A percentile compares a stretch with the other conserved stretches of the same genome.
Evolutionary conservation across 1,140 invertebrate species (phyloP).

Genomic region (Drosophila orosa): DNA sequence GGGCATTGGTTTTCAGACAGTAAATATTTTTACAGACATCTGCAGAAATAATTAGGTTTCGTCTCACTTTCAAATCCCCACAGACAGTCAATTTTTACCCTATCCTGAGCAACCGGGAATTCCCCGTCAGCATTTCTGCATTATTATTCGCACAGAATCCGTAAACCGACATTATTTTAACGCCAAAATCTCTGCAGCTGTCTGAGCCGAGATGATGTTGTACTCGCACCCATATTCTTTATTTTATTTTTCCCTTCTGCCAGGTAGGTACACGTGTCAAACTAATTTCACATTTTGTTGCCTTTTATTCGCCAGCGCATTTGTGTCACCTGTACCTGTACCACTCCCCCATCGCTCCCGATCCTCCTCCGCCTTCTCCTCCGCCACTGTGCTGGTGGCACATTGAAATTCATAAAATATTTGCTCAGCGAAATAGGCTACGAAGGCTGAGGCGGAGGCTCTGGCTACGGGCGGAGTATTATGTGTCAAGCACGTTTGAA

Average conservation of each 20-base stretch:
- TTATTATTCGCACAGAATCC: conserved; percentile 25
- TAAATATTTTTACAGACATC: background rate
- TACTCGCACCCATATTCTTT: conserved; percentile 22
- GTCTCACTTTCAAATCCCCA: conserved; percentile 28
- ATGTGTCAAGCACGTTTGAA: conserved; percentile 81
- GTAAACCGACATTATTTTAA: conserved; percentile 24
- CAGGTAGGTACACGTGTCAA: conserved; percentile 73
- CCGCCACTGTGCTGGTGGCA: conserved; percentile 43
- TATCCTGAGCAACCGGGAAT: background rate
- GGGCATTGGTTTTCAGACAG: background rate
- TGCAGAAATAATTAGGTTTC: conserved; percentile 7
- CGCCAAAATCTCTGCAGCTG: conserved; percentile 30
- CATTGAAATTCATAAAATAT: conserved; percentile 82
- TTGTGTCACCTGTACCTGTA: conserved; percentile 55
- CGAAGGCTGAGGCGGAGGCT: conserved; percentile 31
- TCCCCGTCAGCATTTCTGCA: conserved; percentile 20
- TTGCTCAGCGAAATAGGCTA: conserved; percentile 77
- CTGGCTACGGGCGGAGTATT: conserved; percentile 67
- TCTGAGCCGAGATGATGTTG: conserved; percentile 57
- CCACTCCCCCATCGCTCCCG: background rate
- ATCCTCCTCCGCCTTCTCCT: background rate
- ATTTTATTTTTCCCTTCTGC: conserved; percentile 17
- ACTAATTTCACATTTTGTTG: conserved; percentile 81
- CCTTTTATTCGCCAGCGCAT: conserved; percentile 72
- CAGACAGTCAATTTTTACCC: background rate